Evolutionary conservation across 1,140 invertebrate species (phyloP).

Genomic region (Lordiphosa stackelbergi): DNA sequence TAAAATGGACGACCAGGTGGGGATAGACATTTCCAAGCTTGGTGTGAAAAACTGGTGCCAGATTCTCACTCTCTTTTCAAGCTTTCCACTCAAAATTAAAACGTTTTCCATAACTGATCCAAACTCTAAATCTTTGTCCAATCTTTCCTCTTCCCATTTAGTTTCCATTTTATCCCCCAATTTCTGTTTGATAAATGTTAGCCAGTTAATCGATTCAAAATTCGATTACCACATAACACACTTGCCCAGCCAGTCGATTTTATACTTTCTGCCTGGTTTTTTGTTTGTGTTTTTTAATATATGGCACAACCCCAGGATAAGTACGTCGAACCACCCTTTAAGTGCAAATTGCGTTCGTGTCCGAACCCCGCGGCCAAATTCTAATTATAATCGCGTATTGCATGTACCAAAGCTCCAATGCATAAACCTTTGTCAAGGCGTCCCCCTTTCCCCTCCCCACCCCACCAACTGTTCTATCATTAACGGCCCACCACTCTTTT

Average conservation of each 20-base stretch:
- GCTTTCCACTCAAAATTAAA: too few species aligned
- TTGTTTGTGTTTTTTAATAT: too few species aligned
- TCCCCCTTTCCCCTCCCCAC: background rate
- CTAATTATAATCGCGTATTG: constrained; percentile 73
- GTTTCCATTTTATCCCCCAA: too few species aligned
- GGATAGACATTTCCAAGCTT: too few species aligned
- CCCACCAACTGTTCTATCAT: constrained; percentile 43
- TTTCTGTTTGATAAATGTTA: constrained; percentile 1
- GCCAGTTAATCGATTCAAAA: constrained; percentile 63
- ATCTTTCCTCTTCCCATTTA: too few species aligned
- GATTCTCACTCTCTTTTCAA: too few species aligned
- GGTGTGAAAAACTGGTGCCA: too few species aligned
- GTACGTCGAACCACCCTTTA: constrained; percentile 31
- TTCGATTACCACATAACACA: constrained; percentile 56
- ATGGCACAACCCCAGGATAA: constrained; percentile 17
- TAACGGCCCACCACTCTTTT: constrained; percentile 44
- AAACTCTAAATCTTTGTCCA: too few species aligned
- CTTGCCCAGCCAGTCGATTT: constrained; percentile 16
- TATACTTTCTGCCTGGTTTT: too few species aligned
- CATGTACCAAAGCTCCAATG: constrained; percentile 62
- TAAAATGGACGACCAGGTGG: too few species aligned
- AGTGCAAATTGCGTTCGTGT: constrained; percentile 18
- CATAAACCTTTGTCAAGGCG: constrained; percentile 63
- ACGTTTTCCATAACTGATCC: too few species aligned
- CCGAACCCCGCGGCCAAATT: constrained; percentile 57